These are phyloP conservation scores for Aplocera efformata DNA, from an alignment of 2,888 invertebrate genomes.

Conservation along the genomic window DNA sequence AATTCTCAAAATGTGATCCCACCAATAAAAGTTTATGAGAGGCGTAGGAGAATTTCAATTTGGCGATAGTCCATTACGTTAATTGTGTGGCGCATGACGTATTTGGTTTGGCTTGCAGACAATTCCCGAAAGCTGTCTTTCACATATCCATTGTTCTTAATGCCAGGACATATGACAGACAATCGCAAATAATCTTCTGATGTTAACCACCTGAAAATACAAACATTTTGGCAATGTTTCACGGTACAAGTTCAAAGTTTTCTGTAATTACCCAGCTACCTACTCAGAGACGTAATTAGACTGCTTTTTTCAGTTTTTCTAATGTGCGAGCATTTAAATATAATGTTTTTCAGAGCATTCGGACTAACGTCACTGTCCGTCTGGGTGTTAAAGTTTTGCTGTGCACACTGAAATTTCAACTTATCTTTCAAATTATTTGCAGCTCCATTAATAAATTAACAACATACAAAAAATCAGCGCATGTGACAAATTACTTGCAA, in stretches of 20 bases:
- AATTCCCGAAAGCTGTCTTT: background rate
- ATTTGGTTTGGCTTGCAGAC: constrained; percentile 13
- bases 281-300: constrained; percentile 49
- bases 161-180: background rate
- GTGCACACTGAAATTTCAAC: too few species aligned
- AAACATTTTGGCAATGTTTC: constrained; percentile 43
- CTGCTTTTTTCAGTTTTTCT: constrained; percentile 26
- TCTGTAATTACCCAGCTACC: constrained; percentile 49
- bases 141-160: too few species aligned
- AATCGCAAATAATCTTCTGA: constrained; percentile 1
- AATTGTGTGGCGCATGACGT: constrained; percentile 5
- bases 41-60: background rate
- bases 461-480: too few species aligned
- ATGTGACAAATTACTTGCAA: too few species aligned
- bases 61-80: constrained; percentile 10
- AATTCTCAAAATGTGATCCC: too few species aligned
- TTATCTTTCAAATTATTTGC: too few species aligned
- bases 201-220: constrained; percentile 30
- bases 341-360: too few species aligned
- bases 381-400: too few species aligned
- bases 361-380: too few species aligned
- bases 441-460: too few species aligned
- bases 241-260: constrained; percentile 69
- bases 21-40: too few species aligned
- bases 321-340: constrained; percentile 5